Evolutionary conservation across 2,797 vertebrate species (phyloP), one percentile per base, ranked within the genome.

Genomic region (Morus bassanus): DNA sequence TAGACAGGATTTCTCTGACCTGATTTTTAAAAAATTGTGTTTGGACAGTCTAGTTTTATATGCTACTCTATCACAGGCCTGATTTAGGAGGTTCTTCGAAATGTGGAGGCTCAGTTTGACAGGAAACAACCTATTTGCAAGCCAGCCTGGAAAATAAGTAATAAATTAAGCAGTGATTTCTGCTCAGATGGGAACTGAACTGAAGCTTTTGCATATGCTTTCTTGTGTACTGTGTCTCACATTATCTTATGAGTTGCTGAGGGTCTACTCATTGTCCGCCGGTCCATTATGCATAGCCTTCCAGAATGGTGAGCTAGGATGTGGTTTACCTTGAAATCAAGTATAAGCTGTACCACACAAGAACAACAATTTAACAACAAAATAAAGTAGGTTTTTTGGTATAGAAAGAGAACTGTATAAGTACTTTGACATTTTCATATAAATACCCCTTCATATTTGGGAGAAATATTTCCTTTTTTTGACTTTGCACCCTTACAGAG

Each of bases 1-100:
- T 22, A 80, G 65, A 31, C 33, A 81, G 69, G 77, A 74, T 94
- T 93, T 93, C 65, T 88, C 83, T 96, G 95, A 94, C 89, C 94
- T 87, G 61, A 92, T 94, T 97, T 95, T 91, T 31, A 1, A 54
- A 94, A 95, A 82, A 64, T 30, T 68, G 8, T 37, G 68, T 88
- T 93, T 88, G 51, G 31, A 67, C 67, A 30, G 46, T 59, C 80
- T 46, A 80, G 31, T 54, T 83, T 75, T 88, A 41, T 61, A 46
- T 45, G 43, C 19, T 94, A 31, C 63, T 94, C 33, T 79, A 14
- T 60, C 54, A 65, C 1, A 7, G n/a, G 27, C 30, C 46, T 78
- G 63, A 60, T 91, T 84, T 59, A 77, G 24, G 69, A 83, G 61
- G 27, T 18, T 77, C 41, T 85, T 95, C 3, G 0, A 77, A 78